Percentiles rank a stretch among this genome's conserved stretches.
Conservation (phyloP, 2,797 vertebrate species). For the Ciconia nigra region DNA sequence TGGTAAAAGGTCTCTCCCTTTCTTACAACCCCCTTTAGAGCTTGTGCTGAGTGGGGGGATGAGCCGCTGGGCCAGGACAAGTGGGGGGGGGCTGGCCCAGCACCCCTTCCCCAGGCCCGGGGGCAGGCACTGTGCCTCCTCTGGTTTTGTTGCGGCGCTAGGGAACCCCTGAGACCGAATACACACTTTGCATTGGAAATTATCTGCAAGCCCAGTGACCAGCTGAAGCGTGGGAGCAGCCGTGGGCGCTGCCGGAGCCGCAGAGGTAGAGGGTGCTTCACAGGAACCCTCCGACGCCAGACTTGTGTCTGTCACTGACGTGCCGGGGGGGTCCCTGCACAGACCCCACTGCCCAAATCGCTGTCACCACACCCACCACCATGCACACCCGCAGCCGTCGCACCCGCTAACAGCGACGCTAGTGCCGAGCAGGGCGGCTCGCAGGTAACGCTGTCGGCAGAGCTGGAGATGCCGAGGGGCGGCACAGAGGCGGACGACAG, state of each 20-base stretch:
- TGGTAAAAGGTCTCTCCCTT: background rate
- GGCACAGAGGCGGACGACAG: background rate
- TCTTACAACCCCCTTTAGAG: background rate
- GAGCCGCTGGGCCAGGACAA: background rate
- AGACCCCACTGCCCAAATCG: background rate
- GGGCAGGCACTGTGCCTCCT: rapidly evolving
- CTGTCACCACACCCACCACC: background rate
- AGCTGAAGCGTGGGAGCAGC: background rate
- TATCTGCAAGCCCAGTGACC: background rate
- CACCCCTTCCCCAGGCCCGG: background rate
- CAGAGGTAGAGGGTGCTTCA: background rate
- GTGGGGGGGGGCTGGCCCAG: too few species aligned
- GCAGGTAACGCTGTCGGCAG: rapidly evolving
- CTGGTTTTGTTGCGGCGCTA: background rate
- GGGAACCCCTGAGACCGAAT: too few species aligned
- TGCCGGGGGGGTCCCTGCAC: background rate
- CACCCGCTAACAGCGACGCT: rapidly evolving
- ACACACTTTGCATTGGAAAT: background rate
- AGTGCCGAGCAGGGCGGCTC: background rate
- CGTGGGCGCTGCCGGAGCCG: too few species aligned
- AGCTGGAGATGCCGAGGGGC: too few species aligned
- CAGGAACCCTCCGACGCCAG: rapidly evolving
- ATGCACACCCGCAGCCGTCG: rapidly evolving
- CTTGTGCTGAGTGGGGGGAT: background rate
- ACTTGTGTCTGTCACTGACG: background rate